These are phyloP conservation scores for Cryptoprocta ferox DNA, from an alignment of 2,797 vertebrate species.

Conservation along the genomic window DNA sequence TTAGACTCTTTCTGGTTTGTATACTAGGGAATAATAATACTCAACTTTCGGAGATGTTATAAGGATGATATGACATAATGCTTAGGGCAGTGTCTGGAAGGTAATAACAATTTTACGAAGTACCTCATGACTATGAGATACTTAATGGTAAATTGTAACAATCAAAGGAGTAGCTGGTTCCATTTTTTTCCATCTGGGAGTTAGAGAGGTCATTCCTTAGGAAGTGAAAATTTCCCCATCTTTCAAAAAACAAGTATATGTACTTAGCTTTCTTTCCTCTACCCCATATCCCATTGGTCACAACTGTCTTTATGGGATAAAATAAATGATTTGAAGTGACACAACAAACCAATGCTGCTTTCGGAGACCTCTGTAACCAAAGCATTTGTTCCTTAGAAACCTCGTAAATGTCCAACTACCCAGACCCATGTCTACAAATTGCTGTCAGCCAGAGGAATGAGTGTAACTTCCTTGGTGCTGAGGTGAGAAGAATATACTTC, in stretches of 20 bases:
- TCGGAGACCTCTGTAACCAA: constrained; percentile 63
- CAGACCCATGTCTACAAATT: constrained; percentile 48
- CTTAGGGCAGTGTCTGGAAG: background rate
- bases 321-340: constrained; percentile 58
- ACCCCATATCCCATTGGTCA: background rate
- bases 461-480: constrained; percentile 15
- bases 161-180: background rate
- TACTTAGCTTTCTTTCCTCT: background rate
- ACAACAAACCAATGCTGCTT: constrained; percentile 60
- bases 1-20: background rate
- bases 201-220: background rate
- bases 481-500: constrained; percentile 66
- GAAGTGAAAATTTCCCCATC: background rate
- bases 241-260: constrained; percentile 13
- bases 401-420: constrained; percentile 32
- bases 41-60: background rate
- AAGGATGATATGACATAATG: background rate
- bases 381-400: constrained; percentile 77
- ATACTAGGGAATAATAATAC: background rate
- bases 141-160: background rate
- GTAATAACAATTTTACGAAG: background rate
- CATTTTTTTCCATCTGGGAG: background rate
- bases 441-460: constrained; percentile 75
- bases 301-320: constrained; percentile 58
- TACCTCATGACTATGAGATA: background rate